phyloP scores from a whole-genome alignment of 35 echinoderm and acorn worm genomes.

The Heliocidaris erythrogramma region DNA sequence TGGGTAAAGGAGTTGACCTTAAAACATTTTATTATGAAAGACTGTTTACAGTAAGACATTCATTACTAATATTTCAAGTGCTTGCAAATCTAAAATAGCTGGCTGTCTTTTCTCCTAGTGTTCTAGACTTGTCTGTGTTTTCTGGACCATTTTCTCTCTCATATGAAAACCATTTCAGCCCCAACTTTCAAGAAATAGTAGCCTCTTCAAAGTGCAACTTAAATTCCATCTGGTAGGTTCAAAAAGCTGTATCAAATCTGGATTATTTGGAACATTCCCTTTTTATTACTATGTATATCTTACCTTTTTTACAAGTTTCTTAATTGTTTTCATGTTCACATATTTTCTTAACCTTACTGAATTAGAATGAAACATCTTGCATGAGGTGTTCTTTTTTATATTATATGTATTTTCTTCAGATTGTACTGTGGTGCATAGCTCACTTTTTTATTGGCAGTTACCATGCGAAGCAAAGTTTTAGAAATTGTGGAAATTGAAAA shows the following conservation, averaged over 20 bases:
- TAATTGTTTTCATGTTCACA: neutral
- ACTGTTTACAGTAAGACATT: too few relatives aligned
- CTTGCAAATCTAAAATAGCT: neutral
- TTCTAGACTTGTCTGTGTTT: neutral
- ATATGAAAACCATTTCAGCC: constrained; percentile 31
- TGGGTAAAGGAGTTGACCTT: too few relatives aligned
- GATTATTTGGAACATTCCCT: neutral
- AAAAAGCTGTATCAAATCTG: constrained; percentile 10
- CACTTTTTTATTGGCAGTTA: neutral
- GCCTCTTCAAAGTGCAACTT: neutral
- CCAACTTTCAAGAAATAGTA: constrained; percentile 42
- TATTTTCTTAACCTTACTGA: neutral
- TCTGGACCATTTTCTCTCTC: constrained; percentile 27
- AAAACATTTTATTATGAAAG: too few relatives aligned
- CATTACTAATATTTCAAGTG: too few relatives aligned
- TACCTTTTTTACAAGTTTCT: constrained; percentile 7
- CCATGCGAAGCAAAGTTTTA: neutral
- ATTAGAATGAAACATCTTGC: neutral
- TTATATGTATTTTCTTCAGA: neutral
- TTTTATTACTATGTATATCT: neutral
- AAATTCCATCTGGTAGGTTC: constrained; percentile 32
- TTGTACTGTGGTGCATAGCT: neutral
- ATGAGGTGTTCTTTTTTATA: neutral
- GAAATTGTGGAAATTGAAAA: neutral
- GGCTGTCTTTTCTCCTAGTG: neutral